phyloP scores from a whole-genome alignment of 2,888 invertebrate genomes.

The Melieria crassipennis region DNA sequence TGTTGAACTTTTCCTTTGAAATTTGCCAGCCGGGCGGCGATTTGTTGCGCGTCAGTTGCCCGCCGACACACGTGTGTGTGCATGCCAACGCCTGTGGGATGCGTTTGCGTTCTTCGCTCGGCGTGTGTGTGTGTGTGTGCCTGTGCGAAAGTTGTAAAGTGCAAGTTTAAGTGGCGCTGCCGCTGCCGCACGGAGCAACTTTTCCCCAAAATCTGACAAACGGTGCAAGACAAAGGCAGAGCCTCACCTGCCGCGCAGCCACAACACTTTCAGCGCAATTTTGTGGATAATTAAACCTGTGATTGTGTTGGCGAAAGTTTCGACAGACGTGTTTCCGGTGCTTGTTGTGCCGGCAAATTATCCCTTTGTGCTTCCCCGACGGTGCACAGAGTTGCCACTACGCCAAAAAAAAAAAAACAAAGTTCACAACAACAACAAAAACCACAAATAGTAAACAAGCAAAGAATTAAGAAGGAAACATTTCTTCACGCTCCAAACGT shows the following conservation, averaged over 20 bases:
- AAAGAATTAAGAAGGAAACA: constrained; percentile 22
- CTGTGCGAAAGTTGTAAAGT: constrained; percentile 13
- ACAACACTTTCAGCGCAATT: constrained; percentile 42
- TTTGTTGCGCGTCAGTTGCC: too few relatives aligned
- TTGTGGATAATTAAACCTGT: constrained; percentile 59
- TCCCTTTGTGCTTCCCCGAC: too few relatives aligned
- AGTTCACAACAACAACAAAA: too few relatives aligned
- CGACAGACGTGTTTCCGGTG: constrained; percentile 10
- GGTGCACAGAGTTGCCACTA: background rate
- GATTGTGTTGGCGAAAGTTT: constrained; percentile 51
- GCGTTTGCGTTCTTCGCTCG: too few relatives aligned
- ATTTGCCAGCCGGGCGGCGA: too few relatives aligned
- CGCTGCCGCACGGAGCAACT: background rate
- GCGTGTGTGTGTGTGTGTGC: constrained; percentile 14
- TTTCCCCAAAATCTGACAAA: background rate
- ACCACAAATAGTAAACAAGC: constrained; percentile 1
- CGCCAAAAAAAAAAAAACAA: background rate
- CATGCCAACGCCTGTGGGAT: too few relatives aligned
- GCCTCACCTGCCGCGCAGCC: constrained; percentile 24
- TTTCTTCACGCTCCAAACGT: background rate
- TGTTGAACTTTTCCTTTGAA: too few relatives aligned
- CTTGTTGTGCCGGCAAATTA: background rate
- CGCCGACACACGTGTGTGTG: background rate
- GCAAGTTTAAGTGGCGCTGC: background rate
- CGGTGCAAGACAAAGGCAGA: background rate